These are phyloP conservation scores for Diachasma alloeum DNA, from an alignment of 1,140 invertebrate species.

Conservation along the genomic window DNA sequence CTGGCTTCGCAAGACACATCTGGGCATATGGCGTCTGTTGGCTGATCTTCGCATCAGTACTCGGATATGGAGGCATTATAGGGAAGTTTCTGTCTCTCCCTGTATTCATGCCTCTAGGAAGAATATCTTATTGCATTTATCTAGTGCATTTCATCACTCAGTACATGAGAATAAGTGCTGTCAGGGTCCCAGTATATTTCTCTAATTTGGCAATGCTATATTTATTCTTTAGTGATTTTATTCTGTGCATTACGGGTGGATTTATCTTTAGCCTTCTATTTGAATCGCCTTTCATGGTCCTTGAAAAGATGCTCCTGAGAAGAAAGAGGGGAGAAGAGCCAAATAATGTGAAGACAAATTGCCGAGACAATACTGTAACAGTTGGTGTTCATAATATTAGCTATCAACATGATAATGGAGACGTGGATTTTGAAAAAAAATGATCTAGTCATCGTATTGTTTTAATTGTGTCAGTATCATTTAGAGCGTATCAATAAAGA, in stretches of 20 bases:
- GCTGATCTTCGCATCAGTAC: constrained; percentile 63
- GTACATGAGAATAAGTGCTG: not conserved
- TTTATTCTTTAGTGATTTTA: constrained; percentile 23
- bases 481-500: no score
- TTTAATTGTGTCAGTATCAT: no score
- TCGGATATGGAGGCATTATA: constrained; percentile 48
- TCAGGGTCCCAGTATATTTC: constrained; percentile 20
- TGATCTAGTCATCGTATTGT: no score
- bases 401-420: not conserved
- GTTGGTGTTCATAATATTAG: not conserved
- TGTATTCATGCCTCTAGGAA: constrained; percentile 65
- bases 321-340: not conserved
- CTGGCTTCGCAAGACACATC: constrained; percentile 46
- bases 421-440: no score
- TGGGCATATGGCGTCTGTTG: constrained; percentile 61
- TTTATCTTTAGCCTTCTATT: constrained; percentile 33
- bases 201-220: not conserved
- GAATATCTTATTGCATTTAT: constrained; percentile 70
- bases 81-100: constrained; percentile 67
- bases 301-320: constrained; percentile 34
- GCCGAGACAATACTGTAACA: not conserved
- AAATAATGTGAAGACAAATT: not conserved
- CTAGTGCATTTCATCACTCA: constrained; percentile 61
- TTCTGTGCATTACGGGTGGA: constrained; percentile 18
- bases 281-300: constrained; percentile 33